Percentiles rank a stretch among this genome's conserved stretches.
These are phyloP conservation scores for Crambe crambe DNA, from an alignment of 37 sponge, comb jelly and placozoan species.

Conservation along the genomic window DNA sequence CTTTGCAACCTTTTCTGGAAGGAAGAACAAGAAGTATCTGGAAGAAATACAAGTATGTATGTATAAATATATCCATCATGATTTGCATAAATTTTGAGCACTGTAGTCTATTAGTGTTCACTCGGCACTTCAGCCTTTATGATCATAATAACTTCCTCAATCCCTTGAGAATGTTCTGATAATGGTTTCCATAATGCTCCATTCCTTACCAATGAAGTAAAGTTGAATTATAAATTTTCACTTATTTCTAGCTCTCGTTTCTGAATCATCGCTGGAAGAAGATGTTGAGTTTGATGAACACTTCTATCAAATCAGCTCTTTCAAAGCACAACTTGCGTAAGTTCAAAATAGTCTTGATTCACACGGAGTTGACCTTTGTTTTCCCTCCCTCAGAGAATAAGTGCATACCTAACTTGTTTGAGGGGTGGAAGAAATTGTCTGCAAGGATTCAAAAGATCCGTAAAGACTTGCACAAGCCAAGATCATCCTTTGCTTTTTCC, in stretches of 20 bases:
- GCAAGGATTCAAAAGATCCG: slow-evolving; percentile 28
- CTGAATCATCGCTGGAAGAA: slow-evolving; percentile 67
- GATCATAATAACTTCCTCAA: too few relatives aligned
- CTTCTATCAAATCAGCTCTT: slow-evolving; percentile 47
- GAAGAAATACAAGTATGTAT: slow-evolving; percentile 73
- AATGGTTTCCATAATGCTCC: too few relatives aligned
- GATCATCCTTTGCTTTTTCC: slow-evolving; percentile 64
- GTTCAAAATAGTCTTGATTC: background rate
- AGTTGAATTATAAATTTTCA: too few relatives aligned
- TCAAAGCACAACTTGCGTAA: slow-evolving; percentile 15
- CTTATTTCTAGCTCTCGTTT: slow-evolving; percentile 20
- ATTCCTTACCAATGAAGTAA: too few relatives aligned
- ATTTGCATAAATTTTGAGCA: too few relatives aligned
- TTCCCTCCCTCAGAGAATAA: background rate
- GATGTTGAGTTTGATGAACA: slow-evolving; percentile 66
- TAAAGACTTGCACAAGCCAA: slow-evolving; percentile 43
- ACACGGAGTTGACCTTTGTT: background rate
- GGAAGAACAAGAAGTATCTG: slow-evolving; percentile 79
- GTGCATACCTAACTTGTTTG: background rate
- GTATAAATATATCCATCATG: too few relatives aligned
- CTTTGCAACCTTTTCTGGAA: slow-evolving; percentile 78
- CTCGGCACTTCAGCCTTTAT: too few relatives aligned
- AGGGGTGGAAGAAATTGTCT: slow-evolving; percentile 58
- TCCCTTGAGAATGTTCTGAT: too few relatives aligned
- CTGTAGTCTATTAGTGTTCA: too few relatives aligned